Evolutionary conservation across 2,113 vertebrate species (phyloP), one percentile per base, ranked within the genome.

Genomic region (Natator depressus): DNA sequence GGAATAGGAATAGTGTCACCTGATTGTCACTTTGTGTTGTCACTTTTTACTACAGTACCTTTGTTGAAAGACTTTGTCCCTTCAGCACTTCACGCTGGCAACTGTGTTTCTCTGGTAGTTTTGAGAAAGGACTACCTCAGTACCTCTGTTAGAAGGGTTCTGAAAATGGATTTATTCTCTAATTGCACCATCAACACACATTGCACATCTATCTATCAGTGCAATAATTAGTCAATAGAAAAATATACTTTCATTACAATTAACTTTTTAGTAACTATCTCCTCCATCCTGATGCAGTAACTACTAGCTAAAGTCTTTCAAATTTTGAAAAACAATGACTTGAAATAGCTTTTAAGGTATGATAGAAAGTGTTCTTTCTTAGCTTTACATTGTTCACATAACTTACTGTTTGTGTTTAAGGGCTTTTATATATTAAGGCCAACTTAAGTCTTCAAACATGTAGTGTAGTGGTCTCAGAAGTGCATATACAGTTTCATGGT

Each of bases 31-130:
- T 88, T 80, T 85, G 81, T 65, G 38, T 57, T 72, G 10, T 76
- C 31, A 53, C 81, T 91, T 75, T 94, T 35, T 91, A 91, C 85
- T 91, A 78, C 31, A 20, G 31, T 69, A 69, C 91, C 93, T 94
- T 89, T 93, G 86, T 82, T 93, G 62, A 84, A 89, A 91, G 49
- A 94, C 93, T 87, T 54, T 96, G 80, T 86, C 95, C 88, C n/a
- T 92, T 94, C 89, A 62, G 62, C 27, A 22, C 42, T 90, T 93
- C 57, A 10, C 27, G 62, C 57, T 27, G 55, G 55, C 24, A 59
- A 59, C 11, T 27, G 57, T 35, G 31, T 35, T 65, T n/a, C 35
- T n/a, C 16, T 69, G 65, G 17, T n/a, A n/a, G 35, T n/a, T 69
- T n/a, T 69, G 65, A n/a, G n/a, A 69, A 69, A 69, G 35, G 16